Evolutionary conservation across 2,113 vertebrate species (phyloP), one percentile per base, ranked within the genome.

Genomic region (Reinhardtius hippoglossoides): DNA sequence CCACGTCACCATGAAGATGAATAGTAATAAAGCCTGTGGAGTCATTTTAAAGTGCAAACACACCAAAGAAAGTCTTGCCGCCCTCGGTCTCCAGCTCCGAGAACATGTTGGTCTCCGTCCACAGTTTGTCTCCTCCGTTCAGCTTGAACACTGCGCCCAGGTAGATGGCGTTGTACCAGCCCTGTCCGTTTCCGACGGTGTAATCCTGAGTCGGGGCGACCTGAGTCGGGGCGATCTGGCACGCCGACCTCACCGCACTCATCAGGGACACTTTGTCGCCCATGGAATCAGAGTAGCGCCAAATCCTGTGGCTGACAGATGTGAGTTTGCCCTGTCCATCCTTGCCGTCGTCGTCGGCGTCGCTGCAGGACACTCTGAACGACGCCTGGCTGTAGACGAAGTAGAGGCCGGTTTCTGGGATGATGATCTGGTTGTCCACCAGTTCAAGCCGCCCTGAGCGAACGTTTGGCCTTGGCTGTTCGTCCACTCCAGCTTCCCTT

Each of bases 311-410:
- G 76, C 89, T 94, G 50, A 94, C 71, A 1, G 90, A 76, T 0
- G 52, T 35, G 9, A 60, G 52, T 24, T 1, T 15, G 67, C 0
- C 9, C 27, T 0, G 1, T 2, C 16, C 31, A 7, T 50, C 46
- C 16, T 50, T 50, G 15, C 18, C 46, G 13, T 54, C 50, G 1
- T 60, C 61, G 0, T 58, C 0, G 7, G 9, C 50, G 0, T 50
- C 24, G 2, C n/a, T 27, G 63, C 93, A 94, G 69, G 59, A 74
- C 14, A 93, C 78, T 4, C 74, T 69, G 84, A 94, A 95, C 2
- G 94, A 94, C 0, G 87, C 94, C 87, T 95, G 95, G 79, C 91
- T 95, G 91, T 95, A 95, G 76, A 95, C 89, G 3, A 95, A 95
- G 91, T 93, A 95, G 2, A 93, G 87, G 50, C 95, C 94, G 0